Conservation (phyloP, 1,140 invertebrate species). For the Drosophila auraria region DNA sequence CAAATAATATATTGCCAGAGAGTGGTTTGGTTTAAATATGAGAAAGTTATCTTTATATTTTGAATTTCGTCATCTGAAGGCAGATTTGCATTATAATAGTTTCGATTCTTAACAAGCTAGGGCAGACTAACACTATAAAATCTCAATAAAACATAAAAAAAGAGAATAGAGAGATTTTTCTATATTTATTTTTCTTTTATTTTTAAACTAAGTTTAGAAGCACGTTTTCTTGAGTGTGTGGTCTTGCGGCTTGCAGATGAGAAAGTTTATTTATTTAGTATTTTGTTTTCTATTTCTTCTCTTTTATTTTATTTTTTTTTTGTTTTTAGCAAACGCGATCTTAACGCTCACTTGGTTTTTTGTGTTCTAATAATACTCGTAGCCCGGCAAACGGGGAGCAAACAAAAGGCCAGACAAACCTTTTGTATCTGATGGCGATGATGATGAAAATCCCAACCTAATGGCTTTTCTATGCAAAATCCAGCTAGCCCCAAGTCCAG, state of each 20-base stretch:
- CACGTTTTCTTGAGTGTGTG: conserved; percentile 13
- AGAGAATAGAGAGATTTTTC: neutral
- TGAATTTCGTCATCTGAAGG: neutral
- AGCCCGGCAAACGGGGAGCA: conserved; percentile 16
- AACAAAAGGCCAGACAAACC: conserved; percentile 55
- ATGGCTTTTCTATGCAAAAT: conserved; percentile 79
- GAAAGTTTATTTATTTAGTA: conserved; percentile 70
- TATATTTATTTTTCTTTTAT: neutral
- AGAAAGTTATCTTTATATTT: conserved; percentile 2
- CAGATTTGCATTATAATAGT: conserved; percentile 1
- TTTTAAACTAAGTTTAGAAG: neutral
- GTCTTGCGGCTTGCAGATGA: conserved; percentile 47
- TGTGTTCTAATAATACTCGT: conserved; percentile 79
- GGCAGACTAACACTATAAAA: neutral
- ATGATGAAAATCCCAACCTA: conserved; percentile 56
- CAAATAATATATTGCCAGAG: neutral
- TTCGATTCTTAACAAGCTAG: neutral
- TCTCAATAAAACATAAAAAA: neutral
- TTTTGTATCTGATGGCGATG: conserved; percentile 58
- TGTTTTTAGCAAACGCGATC: conserved; percentile 56
- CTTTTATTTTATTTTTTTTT: conserved; percentile 25
- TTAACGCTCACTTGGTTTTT: conserved; percentile 80
- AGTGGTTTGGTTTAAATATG: too few relatives aligned
- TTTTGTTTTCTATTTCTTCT: conserved; percentile 38
- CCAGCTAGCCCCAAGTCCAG: conserved; percentile 32